A percentile compares a stretch with the other conserved stretches of the same genome.
These are phyloP conservation scores for Chanos chanos DNA, from an alignment of 2,797 vertebrate genomes.

Conservation along the genomic window DNA sequence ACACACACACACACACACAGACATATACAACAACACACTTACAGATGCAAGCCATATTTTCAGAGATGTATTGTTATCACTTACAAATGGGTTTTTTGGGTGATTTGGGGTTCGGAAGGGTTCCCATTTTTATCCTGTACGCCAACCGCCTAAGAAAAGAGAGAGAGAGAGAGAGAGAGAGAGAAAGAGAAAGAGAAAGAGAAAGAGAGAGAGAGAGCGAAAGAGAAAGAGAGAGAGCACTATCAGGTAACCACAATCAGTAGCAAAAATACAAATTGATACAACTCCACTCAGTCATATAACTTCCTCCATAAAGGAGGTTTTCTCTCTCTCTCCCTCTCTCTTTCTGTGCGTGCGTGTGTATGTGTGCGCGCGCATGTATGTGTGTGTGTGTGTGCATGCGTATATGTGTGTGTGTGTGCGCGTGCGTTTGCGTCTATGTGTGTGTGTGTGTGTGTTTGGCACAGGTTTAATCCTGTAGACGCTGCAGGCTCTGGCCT, in stretches of 20 bases:
- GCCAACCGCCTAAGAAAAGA: slow-evolving; percentile 75
- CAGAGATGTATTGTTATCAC: slow-evolving; percentile 51
- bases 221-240: slow-evolving; percentile 19
- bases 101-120: slow-evolving; percentile 79
- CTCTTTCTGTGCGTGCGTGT: no score
- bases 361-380: no score
- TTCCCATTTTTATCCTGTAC: slow-evolving; percentile 85
- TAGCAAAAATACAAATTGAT: no score
- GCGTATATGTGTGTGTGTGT: no score
- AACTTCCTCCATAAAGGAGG: not conserved
- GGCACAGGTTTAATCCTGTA: no score
- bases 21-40: not conserved
- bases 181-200: not conserved
- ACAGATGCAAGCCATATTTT: not conserved
- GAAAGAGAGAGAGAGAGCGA: slow-evolving; percentile 23
- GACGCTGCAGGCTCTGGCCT: no score
- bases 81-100: slow-evolving; percentile 83
- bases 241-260: no score
- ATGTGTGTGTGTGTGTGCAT: no score
- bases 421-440: no score
- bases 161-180: not conserved
- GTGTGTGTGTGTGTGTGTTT: no score
- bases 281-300: not conserved
- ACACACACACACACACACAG: not conserved
- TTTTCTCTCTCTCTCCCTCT: no score